These are phyloP conservation scores for Rhineura floridana DNA, from an alignment of 2,113 vertebrate species.

Conservation along the genomic window DNA sequence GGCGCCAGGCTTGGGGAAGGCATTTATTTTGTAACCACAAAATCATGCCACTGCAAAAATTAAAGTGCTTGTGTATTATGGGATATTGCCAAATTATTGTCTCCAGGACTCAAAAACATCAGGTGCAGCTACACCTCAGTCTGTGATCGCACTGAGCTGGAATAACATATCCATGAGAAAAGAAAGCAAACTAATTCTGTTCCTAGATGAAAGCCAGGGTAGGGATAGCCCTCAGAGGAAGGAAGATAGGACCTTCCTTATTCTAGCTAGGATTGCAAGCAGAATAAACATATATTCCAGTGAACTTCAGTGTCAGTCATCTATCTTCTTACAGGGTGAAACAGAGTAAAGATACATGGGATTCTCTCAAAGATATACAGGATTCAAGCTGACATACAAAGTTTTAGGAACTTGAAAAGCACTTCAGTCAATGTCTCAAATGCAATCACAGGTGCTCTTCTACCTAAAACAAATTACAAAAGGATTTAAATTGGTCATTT, in stretches of 20 bases:
- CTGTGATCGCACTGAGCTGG: not conserved
- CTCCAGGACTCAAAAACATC: not conserved
- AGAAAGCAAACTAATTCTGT: not conserved
- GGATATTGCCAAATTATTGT: not conserved
- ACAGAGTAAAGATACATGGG: not conserved
- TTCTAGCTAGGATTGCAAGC: not conserved
- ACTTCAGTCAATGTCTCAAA: not conserved
- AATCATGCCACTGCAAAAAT: not conserved
- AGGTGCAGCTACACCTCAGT: not conserved
- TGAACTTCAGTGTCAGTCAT: not conserved
- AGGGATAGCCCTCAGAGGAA: not conserved
- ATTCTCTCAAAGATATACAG: not conserved
- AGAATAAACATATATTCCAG: not conserved
- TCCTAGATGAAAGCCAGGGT: not conserved
- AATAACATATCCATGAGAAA: not conserved
- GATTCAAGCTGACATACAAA: not conserved
- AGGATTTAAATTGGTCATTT: conserved; percentile 7
- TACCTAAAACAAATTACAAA: conserved; percentile 16
- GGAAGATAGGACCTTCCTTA: not conserved
- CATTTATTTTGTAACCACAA: not conserved
- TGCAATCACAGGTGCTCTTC: conserved; percentile 2
- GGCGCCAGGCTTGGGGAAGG: no score
- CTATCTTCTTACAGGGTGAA: not conserved
- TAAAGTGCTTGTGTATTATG: not conserved
- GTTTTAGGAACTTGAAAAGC: conserved; percentile 14